Base-by-base conservation (phyloP, 1,140 invertebrate species). In the Eumeta japonica region DNA sequence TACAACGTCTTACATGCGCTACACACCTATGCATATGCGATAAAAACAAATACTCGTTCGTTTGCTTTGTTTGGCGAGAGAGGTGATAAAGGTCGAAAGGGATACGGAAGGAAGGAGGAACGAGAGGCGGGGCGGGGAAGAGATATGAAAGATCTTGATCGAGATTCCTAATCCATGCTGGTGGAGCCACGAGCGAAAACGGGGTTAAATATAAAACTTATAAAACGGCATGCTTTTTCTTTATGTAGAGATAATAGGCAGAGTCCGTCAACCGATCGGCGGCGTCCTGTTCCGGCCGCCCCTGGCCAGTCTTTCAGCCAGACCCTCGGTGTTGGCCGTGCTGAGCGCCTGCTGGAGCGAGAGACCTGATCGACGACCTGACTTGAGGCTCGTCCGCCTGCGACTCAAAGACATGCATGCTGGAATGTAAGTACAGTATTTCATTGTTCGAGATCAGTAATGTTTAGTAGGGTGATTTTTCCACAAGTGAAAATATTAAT, bases 301-400 rank as follows among this genome's bases (percentile, higher is more conserved):
- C 0, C 53, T 83, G 2, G 58, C 71, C 0, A 72, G 74, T 1
- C 55, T 88, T 7, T 75, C 73, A 2, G 77, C 78, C 0, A 68
- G 75, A 1, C 81, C 84, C 4, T 85, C 85, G 19, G 80, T 89
- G 0, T 71, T 82, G 3, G 78, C 71, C 7, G 86, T 86, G 37
- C 82, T 92, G 52, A 79, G 84, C 51, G 77, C 82, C 1, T 90
- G 88, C 54, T 92, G 89, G 89, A 77, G 83, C 31, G 87, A 90
- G 62, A 79, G 88, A 18, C 79, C 85, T 0, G 83, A 87, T n/a
- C 55, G 77, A 9, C 60, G 86, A 39, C 87, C 86, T 0, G 85
- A 86, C 48, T 82, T 89, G 30, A 63, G 83, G 28, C 80, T 83
- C 27, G 83, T 90, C 11, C 75, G 85, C 32, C 74, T 85, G 2